Percentiles rank a stretch among this genome's conserved stretches.
These are phyloP conservation scores for Pyrgus malvae DNA, from an alignment of 2,888 invertebrate genomes.

Conservation along the genomic window DNA sequence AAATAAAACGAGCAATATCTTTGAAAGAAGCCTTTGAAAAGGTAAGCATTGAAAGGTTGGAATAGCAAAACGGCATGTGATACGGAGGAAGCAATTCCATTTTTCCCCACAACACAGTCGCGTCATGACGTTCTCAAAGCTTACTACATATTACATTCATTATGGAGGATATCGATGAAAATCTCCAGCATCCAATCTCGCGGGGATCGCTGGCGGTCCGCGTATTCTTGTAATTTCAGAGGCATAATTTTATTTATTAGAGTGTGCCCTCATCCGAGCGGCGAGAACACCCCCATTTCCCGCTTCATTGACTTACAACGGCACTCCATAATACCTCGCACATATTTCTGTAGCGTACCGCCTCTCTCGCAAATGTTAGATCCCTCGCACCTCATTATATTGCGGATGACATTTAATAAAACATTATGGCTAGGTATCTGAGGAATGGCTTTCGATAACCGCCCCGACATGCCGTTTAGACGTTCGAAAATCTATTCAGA, in stretches of 20 bases:
- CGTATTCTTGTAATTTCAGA: constrained; percentile 81
- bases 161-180: constrained; percentile 74
- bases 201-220: constrained; percentile 64
- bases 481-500: constrained; percentile 25
- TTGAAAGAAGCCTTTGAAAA: neutral
- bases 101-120: constrained; percentile 47
- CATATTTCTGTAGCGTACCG: constrained; percentile 81
- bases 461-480: constrained; percentile 33
- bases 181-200: constrained; percentile 77
- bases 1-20: neutral
- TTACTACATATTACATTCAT: constrained; percentile 76
- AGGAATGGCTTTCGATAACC: constrained; percentile 71
- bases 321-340: constrained; percentile 80
- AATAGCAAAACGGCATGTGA: neutral
- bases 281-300: constrained; percentile 79
- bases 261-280: constrained; percentile 68
- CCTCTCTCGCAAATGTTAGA: constrained; percentile 66
- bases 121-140: constrained; percentile 49
- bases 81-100: constrained; percentile 31
- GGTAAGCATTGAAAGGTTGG: neutral
- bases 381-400: constrained; percentile 80
- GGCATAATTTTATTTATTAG: constrained; percentile 82
- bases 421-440: constrained; percentile 67
- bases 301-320: constrained; percentile 82
- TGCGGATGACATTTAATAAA: constrained; percentile 81